phyloP scores from a whole-genome alignment of 2,888 invertebrate species.

The Pherbina coryleti region DNA sequence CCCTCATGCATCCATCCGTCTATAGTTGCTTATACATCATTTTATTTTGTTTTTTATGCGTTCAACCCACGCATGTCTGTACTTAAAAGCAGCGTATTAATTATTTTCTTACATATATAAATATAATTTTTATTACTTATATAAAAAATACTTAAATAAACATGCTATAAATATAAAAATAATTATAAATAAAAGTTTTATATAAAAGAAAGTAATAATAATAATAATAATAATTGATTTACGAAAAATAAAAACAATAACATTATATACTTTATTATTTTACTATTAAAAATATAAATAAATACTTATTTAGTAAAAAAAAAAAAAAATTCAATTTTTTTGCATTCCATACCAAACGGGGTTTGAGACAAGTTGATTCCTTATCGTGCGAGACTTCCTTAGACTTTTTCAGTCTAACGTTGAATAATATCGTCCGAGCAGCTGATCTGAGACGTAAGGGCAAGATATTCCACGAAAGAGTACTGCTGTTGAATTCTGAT shows the following conservation, averaged over 20 bases:
- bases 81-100: conserved; percentile 23
- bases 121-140: conserved; percentile 20
- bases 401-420: no score
- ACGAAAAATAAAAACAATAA: background rate
- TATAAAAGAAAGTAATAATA: conserved; percentile 1
- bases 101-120: conserved; percentile 13
- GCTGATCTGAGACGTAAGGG: no score
- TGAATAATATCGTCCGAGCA: no score
- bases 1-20: no score
- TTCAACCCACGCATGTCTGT: conserved; percentile 1
- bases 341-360: no score
- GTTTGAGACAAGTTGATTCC: no score
- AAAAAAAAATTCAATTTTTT: background rate
- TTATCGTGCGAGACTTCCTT: no score
- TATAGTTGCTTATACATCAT: no score
- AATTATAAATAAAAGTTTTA: conserved; percentile 16
- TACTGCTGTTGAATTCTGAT: no score
- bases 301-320: conserved; percentile 21
- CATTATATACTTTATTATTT: conserved; percentile 24
- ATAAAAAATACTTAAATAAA: conserved; percentile 11
- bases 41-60: background rate
- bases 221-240: conserved; percentile 13
- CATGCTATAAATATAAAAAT: conserved; percentile 8
- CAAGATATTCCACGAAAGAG: no score
- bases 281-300: conserved; percentile 22